These are phyloP conservation scores for Aphaenogaster ashmeadi DNA, from an alignment of 1,140 invertebrate genomes.

Conservation along the genomic window DNA sequence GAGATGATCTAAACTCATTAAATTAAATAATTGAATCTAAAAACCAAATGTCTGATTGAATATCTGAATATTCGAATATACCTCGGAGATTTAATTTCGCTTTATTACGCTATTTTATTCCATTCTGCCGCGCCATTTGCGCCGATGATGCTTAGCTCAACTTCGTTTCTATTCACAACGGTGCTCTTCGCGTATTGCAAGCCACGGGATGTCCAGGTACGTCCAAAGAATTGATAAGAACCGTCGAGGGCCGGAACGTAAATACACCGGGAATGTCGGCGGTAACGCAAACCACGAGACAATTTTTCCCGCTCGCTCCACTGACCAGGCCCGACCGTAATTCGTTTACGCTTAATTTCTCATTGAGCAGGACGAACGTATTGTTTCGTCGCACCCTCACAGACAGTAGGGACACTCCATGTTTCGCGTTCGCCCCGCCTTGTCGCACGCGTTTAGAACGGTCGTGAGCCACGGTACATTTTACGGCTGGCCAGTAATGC, in stretches of 20 bases:
- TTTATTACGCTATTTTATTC: background rate
- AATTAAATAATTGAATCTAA: background rate
- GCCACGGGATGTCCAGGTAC: background rate
- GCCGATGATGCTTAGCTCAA: background rate
- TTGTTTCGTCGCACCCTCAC: constrained; percentile 64
- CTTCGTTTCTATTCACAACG: constrained; percentile 3
- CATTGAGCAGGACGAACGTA: constrained; percentile 61
- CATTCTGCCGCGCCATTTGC: background rate
- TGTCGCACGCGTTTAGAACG: constrained; percentile 39
- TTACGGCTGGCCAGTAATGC: constrained; percentile 77
- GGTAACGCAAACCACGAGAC: constrained; percentile 58
- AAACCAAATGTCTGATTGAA: background rate
- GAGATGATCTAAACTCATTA: background rate
- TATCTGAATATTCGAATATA: background rate
- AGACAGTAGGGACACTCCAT: constrained; percentile 34
- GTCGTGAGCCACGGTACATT: constrained; percentile 71
- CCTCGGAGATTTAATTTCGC: constrained; percentile 2
- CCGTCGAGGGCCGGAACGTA: background rate
- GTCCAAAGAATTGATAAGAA: constrained; percentile 19
- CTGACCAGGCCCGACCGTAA: constrained; percentile 40
- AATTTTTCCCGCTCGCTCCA: constrained; percentile 50
- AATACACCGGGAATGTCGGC: constrained; percentile 22
- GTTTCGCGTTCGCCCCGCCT: constrained; percentile 49
- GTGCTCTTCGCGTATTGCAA: background rate
- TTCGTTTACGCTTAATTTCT: constrained; percentile 74